These are phyloP conservation scores for Cephalophus harveyi DNA, from an alignment of 2,113 vertebrate genomes.

Conservation along the genomic window DNA sequence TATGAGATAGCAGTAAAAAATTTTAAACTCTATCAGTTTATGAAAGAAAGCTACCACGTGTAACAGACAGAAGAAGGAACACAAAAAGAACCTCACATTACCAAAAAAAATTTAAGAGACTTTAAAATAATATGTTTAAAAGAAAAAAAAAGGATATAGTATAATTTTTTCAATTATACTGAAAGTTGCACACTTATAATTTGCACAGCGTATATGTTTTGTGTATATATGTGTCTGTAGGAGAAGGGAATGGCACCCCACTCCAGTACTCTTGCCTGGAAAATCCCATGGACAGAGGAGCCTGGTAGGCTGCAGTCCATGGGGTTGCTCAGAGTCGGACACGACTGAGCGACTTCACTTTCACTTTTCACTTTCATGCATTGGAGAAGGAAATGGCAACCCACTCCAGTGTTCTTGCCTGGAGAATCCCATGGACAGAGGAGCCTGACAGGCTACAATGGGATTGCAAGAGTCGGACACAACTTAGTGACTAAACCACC, in stretches of 20 bases:
- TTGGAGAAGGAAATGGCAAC: not conserved
- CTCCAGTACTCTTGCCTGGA: not conserved
- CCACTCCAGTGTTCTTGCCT: not conserved
- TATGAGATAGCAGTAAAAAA: not conserved
- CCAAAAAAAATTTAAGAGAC: not conserved
- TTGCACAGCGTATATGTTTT: not conserved
- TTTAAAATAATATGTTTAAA: not conserved
- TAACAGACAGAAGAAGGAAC: not conserved
- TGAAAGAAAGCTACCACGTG: not conserved
- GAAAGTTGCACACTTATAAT: not conserved
- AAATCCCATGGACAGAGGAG: not conserved
- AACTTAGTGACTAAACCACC: not conserved
- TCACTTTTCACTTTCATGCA: not conserved
- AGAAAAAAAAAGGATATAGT: not conserved
- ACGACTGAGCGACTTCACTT: accelerated
- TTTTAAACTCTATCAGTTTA: not conserved
- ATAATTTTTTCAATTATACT: not conserved
- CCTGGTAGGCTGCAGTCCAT: not conserved
- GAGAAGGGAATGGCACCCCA: not conserved
- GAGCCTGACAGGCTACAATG: not conserved
- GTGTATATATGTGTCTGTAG: not conserved
- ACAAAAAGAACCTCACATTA: not conserved
- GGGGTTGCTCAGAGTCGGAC: not conserved
- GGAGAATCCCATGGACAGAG: not conserved
- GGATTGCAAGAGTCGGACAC: not conserved